A percentile compares a stretch with the other conserved stretches of the same genome.
These are phyloP conservation scores for Enteromius argenteus DNA, from an alignment of 2,797 vertebrate genomes.

Conservation along the genomic window DNA sequence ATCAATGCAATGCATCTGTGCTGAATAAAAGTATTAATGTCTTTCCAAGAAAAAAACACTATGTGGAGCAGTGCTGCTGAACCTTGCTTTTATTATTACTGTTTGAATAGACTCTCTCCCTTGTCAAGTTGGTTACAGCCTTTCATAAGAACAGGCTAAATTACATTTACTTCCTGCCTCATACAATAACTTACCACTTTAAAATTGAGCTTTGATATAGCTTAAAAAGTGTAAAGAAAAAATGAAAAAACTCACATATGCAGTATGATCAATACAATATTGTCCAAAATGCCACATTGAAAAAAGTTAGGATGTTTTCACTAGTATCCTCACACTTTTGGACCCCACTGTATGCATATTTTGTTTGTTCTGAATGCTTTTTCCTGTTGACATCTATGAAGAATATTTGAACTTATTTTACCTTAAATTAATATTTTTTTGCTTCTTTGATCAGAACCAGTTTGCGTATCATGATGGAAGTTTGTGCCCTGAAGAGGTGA, in stretches of 20 bases:
- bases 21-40: not conserved
- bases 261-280: not conserved
- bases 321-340: not conserved
- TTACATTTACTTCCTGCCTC: slow-evolving; percentile 2
- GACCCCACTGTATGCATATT: not conserved
- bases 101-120: slow-evolving; percentile 2
- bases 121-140: not conserved
- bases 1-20: not conserved
- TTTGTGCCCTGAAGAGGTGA: slow-evolving; percentile 68
- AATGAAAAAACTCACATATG: not conserved
- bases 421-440: not conserved
- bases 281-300: not conserved
- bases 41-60: not conserved
- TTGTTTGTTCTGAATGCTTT: not conserved
- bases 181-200: not conserved
- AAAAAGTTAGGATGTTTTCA: too few species aligned
- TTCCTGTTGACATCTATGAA: not conserved
- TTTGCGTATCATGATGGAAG: slow-evolving; percentile 91
- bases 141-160: slow-evolving; percentile 6
- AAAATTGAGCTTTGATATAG: not conserved
- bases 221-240: not conserved
- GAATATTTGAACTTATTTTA: not conserved
- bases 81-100: slow-evolving; percentile 13
- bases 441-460: slow-evolving; percentile 82
- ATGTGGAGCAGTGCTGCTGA: not conserved